These are phyloP conservation scores for Onchidella celtica DNA, from an alignment of 2,888 invertebrate genomes.

Conservation along the genomic window DNA sequence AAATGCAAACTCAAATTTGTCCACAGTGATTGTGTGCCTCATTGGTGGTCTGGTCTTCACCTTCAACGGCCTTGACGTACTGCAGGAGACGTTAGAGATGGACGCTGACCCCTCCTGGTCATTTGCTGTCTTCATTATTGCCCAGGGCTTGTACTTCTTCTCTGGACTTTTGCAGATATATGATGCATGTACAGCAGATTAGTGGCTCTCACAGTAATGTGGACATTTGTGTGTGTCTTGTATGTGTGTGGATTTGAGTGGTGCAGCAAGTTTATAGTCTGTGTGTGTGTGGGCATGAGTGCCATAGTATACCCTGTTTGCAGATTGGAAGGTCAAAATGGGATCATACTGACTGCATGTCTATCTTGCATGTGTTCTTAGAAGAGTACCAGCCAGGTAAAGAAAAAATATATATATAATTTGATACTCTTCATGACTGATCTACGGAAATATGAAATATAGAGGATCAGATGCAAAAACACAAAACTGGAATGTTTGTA, in stretches of 20 bases:
- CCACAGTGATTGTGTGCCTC: constrained; percentile 36
- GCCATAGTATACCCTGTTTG: too few species aligned
- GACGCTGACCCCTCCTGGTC: constrained; percentile 45
- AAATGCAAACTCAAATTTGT: background rate
- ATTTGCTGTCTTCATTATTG: constrained; percentile 39
- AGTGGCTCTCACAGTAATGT: background rate
- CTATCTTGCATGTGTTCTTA: too few species aligned
- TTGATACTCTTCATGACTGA: too few species aligned
- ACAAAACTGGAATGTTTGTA: too few species aligned
- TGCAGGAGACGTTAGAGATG: constrained; percentile 40
- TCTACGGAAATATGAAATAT: too few species aligned
- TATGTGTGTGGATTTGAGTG: background rate
- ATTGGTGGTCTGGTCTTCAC: constrained; percentile 41
- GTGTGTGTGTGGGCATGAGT: too few species aligned
- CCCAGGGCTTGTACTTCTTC: constrained; percentile 27
- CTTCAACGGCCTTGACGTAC: constrained; percentile 34
- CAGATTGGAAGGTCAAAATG: too few species aligned
- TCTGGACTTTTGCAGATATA: constrained; percentile 25
- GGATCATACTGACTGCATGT: too few species aligned
- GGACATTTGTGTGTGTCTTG: background rate
- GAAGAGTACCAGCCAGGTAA: too few species aligned
- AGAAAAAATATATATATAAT: too few species aligned
- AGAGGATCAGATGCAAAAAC: too few species aligned
- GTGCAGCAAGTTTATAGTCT: too few species aligned
- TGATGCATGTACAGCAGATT: constrained; percentile 38